Base-by-base conservation (phyloP, 2,888 invertebrate species). In the Drosophila vallismaia region DNA sequence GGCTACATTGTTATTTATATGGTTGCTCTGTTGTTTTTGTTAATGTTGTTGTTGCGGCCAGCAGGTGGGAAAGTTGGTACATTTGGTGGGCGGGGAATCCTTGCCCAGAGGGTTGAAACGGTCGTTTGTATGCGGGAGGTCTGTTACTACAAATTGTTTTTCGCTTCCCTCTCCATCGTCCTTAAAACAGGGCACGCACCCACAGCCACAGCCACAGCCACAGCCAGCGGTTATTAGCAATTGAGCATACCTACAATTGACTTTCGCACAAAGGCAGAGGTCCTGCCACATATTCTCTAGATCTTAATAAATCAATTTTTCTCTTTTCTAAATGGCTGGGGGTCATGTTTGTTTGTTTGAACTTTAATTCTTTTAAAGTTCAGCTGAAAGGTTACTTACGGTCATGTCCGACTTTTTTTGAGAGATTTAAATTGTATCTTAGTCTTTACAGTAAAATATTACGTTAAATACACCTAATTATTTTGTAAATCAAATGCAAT, bases 1-100 rank as follows among this genome's bases (percentile, higher is more conserved):
- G 63, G 74, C 77, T 80, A 84, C 76, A 86, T 72, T 80, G 78
- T 86, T 77, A 82, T 82, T 82, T 86, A 86, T 82, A 84, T 72
- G 73, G 70, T 68, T 38, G 63, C 54, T 38, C 45, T 55, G 57
- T 53, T 81, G 59, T 54, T 68, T 19, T 42, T 69, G 44, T 44
- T 14, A 14, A 14, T 44, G 44, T 12, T 80, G 49, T 52, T 64
- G 36, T 36, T 68, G 75, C 29, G 70, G 64, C 70, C 75, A 86
- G 77, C 81, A 86, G 87, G 81, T 82, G 81, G 55, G 74, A 81
- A 77, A 66, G 69, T 77, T 74, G 50, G 14, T 71, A 56, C 45
- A 55, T 14, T 33, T 40, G 14, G 46, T 33, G 50, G n/a, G 10
- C 26, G 49, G 33, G 10, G 56, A 29, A 19, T 14, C 36, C 38